Evolutionary conservation across 2,888 invertebrate genomes (phyloP), one percentile per base, ranked within the genome.

Genomic region (Xestia ashworthii): DNA sequence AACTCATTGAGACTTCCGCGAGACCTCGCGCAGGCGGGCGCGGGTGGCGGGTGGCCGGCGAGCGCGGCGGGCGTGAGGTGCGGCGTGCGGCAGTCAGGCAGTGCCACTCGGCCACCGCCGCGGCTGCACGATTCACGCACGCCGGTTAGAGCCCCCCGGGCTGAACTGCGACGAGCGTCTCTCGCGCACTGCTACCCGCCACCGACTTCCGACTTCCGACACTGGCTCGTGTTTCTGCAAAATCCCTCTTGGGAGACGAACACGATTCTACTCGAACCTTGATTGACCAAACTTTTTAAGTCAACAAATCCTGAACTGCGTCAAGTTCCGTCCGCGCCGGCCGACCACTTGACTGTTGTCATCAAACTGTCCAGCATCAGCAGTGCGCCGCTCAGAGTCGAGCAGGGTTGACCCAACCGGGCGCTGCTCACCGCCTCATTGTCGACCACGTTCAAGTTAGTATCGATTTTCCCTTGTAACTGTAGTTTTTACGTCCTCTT

Each of bases 81-180:
- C 53, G 69, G 68, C 68, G 71, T 64, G 66, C 78, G 66, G 74
- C 91, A 91, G 91, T 91, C 83, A 82, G 62, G 72, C 91, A 93
- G 93, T 92, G 85, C 84, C 75, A 80, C 69, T 82, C 92, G 91
- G 90, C 88, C 91, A 89, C 87, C 89, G 85, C 88, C 88, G 88
- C 91, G 90, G 91, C 90, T 91, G 91, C 91, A 92, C 93, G 93
- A 64, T 65, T n/a, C 58, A 87, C 89, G 88, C 89, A 75, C 90
- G 69, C 71, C 92, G 90, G 94, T 94, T 94, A 94, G 94, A 94
- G 93, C 94, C 93, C 86, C 73, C 68, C 70, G 89, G 94, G 94
- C 92, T 94, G 94, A 94, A 91, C 94, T 93, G 93, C 84, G 81
- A 75, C 86, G 88, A 87, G 88, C 90, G 88, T 84, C 68, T 80